Base-by-base conservation (phyloP, 2,797 vertebrate species). In the Brachyrhaphis roseni region DNA sequence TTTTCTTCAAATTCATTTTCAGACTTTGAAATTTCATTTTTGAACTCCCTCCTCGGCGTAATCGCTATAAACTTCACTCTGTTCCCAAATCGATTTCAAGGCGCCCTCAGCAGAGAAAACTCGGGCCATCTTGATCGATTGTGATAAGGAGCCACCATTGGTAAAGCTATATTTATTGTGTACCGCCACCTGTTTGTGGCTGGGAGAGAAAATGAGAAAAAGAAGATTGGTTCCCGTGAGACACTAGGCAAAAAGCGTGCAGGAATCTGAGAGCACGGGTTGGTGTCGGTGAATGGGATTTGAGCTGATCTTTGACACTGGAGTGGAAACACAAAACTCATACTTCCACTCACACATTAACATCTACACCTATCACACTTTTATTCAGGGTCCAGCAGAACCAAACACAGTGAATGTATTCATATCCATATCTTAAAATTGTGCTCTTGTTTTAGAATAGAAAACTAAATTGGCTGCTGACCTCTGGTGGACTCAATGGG, bases 141-240 rank as follows among this genome's bases (percentile, higher is more conserved):
- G 59, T 16, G 59, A 64, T 34, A 18, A 64, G 59, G 31, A 64
- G 34, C 59, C 59, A 20, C 28, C 28, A 20, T 36, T 8, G 59
- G 59, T 18, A 20, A 36, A 36, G 31, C 31, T 64, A 36, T 64
- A 36, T 16, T 64, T 64, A 66, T 23, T 66, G 62, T 66, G 59
- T 8, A 20, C 62, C 34, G 0, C 34, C 62, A 66, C 62, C 8
- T 11, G 10, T 23, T 66, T 20, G 62, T 39, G 18, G 2, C 18
- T 5, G 18, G 34, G 62, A 20, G 62, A 66, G 62, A 66, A 66
- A 66, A 66, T 66, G 62, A 66, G 34, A 39, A 66, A 66, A 66
- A 64, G 34, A 39, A 39, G 18, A 66, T 39, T 66, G 62, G 34
- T 23, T 39, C 34, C 62, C 18, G 7, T 4, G 62, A 66, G 34